phyloP scores from a whole-genome alignment of 1,140 invertebrate genomes.

The Bombyx mandarina region DNA sequence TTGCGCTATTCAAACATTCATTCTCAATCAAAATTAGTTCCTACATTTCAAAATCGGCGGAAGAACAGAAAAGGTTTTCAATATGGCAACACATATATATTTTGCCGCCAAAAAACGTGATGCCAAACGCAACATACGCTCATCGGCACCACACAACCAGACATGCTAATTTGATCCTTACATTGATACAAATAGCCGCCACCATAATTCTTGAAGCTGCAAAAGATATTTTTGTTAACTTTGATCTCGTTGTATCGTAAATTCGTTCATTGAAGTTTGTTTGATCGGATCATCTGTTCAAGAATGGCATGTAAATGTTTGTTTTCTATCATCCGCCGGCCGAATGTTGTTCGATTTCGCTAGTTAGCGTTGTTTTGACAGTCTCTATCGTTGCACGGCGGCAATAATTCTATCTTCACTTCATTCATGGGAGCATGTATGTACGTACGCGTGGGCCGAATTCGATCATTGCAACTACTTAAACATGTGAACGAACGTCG shows the following conservation, averaged over 20 bases:
- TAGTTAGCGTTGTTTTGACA: constrained; percentile 57
- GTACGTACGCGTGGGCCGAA: constrained; percentile 14
- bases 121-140: constrained; percentile 17
- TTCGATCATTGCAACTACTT: constrained; percentile 15
- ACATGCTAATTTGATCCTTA: constrained; percentile 23
- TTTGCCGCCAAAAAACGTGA: constrained; percentile 31
- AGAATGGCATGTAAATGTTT: constrained; percentile 49
- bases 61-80: constrained; percentile 24
- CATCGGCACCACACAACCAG: constrained; percentile 11
- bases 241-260: constrained; percentile 46
- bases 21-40: constrained; percentile 24
- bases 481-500: constrained; percentile 17
- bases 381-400: constrained; percentile 33
- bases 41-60: constrained; percentile 18
- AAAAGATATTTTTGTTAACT: constrained; percentile 32
- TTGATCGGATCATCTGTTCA: constrained; percentile 42
- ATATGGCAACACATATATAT: constrained; percentile 28
- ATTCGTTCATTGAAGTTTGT: constrained; percentile 42
- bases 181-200: constrained; percentile 14
- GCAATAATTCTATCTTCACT: constrained; percentile 47
- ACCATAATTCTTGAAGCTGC: constrained; percentile 16
- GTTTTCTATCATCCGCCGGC: constrained; percentile 54
- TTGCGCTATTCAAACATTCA: constrained; percentile 22
- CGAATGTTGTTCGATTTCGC: constrained; percentile 47
- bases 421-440: constrained; percentile 17